Conservation (phyloP, 2,888 invertebrate species). For the Neoscelio sp. region DNA sequence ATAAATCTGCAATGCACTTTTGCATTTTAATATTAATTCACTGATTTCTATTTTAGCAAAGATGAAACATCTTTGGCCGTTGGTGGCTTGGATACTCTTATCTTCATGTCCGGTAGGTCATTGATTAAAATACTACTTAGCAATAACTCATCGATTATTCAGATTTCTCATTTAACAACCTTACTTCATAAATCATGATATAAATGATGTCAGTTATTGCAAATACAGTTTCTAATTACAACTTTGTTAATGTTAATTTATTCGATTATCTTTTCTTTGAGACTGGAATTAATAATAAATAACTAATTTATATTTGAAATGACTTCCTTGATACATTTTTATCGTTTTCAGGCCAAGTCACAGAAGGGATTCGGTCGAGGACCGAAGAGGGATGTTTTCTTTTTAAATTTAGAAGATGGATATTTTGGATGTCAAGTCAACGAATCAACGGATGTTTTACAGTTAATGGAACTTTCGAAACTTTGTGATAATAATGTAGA, state of each 20-base stretch:
- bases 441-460: conserved; percentile 97
- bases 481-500: conserved; percentile 96
- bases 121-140: background rate
- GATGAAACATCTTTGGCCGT: conserved; percentile 96
- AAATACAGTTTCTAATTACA: conserved; percentile 17
- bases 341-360: conserved; percentile 87
- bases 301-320: no score
- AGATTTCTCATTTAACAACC: conserved; percentile 18
- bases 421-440: conserved; percentile 99
- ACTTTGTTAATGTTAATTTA: no score
- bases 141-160: conserved; percentile 38
- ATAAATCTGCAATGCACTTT: conserved; percentile 7
- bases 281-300: no score
- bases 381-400: conserved; percentile 96
- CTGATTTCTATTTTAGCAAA: conserved; percentile 88
- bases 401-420: conserved; percentile 98
- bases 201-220: conserved; percentile 22
- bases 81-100: conserved; percentile 95
- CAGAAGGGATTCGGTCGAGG: conserved; percentile 92
- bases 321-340: no score
- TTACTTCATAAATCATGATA: conserved; percentile 53
- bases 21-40: conserved; percentile 5
- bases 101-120: conserved; percentile 92
- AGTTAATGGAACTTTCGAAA: conserved; percentile 97
- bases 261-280: no score